A percentile compares a stretch with the other conserved stretches of the same genome.
Conservation (phyloP, 1,140 invertebrate species). For the Achatina immaculata region DNA sequence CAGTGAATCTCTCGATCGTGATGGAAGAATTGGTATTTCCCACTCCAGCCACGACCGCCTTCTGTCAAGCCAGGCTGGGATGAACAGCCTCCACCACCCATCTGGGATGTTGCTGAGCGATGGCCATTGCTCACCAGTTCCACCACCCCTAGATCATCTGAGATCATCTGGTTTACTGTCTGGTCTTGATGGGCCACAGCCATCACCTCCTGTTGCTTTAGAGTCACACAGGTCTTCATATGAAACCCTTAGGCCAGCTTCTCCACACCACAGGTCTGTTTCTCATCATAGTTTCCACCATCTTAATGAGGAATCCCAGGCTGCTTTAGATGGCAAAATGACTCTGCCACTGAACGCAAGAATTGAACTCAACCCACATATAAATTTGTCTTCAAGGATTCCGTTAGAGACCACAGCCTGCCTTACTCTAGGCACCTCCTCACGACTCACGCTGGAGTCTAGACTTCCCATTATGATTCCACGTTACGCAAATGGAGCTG, state of each 20-base stretch:
- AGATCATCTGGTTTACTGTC: background rate
- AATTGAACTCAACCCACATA: conserved; percentile 2
- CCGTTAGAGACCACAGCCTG: conserved; percentile 33
- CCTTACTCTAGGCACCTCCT: conserved; percentile 28
- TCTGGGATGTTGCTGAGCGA: background rate
- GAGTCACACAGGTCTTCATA: background rate
- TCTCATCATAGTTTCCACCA: background rate
- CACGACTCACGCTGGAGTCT: conserved; percentile 39
- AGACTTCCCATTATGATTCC: conserved; percentile 48
- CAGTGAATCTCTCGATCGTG: background rate
- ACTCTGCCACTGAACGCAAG: background rate
- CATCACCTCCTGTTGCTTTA: background rate
- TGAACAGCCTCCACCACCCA: background rate
- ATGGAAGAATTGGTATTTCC: background rate
- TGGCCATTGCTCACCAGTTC: conserved; percentile 8
- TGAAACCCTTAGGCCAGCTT: background rate
- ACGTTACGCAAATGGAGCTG: conserved; percentile 42
- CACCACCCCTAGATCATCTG: background rate
- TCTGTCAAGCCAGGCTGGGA: background rate
- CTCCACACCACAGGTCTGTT: background rate
- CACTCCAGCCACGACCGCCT: background rate
- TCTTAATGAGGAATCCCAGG: background rate
- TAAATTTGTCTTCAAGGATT: conserved; percentile 44
- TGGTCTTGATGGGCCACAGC: background rate
- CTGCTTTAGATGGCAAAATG: background rate